Conservation (phyloP, 1,140 invertebrate genomes). For the Brachionus angularis region DNA sequence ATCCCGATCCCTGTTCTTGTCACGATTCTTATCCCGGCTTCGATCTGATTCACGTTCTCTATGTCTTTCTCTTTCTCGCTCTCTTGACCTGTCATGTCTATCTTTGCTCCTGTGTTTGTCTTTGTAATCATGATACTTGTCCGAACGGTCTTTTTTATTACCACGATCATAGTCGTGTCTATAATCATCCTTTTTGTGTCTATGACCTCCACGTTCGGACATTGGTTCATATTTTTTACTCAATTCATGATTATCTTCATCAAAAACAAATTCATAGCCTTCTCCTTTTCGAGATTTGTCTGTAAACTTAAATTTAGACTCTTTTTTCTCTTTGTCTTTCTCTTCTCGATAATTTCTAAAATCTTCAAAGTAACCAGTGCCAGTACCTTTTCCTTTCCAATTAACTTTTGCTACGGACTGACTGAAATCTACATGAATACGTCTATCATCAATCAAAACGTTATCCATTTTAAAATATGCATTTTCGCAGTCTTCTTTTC, state of each 20-base stretch:
- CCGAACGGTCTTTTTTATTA: neutral
- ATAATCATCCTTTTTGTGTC: neutral
- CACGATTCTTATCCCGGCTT: neutral
- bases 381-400: slow-evolving; percentile 39
- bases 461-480: slow-evolving; percentile 99
- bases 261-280: slow-evolving; percentile 17
- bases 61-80: neutral
- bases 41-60: neutral
- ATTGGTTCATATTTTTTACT: slow-evolving; percentile 9
- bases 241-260: slow-evolving; percentile 26
- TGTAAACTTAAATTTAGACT: neutral
- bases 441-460: slow-evolving; percentile 92
- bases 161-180: neutral
- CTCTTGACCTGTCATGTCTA: neutral
- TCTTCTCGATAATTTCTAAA: neutral
- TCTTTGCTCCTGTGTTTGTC: neutral
- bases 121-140: neutral
- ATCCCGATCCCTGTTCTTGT: neutral
- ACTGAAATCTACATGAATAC: slow-evolving; percentile 99
- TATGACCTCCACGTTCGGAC: slow-evolving; percentile 9
- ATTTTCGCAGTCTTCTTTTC: slow-evolving; percentile 82
- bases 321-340: neutral
- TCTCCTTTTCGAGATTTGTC: slow-evolving; percentile 16
- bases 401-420: slow-evolving; percentile 82
- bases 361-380: slow-evolving; percentile 41